These are phyloP conservation scores for Chelidonichthys spinosus DNA, from an alignment of 2,797 vertebrate species.

Conservation along the genomic window DNA sequence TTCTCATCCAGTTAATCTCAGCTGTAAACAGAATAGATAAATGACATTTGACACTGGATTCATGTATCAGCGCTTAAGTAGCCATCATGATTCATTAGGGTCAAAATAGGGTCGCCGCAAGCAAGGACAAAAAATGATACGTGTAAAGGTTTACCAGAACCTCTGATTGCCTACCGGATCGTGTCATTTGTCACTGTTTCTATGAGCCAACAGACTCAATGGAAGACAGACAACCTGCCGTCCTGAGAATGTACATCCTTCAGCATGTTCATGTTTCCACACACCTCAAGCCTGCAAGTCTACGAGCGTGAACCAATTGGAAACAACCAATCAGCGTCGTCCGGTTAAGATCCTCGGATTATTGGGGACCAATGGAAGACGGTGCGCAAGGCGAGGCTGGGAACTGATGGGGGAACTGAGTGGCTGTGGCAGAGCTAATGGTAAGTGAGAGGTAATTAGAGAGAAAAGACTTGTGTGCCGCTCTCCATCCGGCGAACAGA, in stretches of 20 bases:
- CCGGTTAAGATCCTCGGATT: conserved; percentile 30
- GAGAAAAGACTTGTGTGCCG: conserved; percentile 78
- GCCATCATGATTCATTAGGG: conserved; percentile 25
- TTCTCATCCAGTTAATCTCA: conserved; percentile 10
- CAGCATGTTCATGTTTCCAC: conserved; percentile 15
- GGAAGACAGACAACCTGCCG: neutral
- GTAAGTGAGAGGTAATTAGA: conserved; percentile 87
- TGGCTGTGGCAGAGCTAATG: conserved; percentile 80
- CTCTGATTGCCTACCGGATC: neutral
- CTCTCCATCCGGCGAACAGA: conserved; percentile 75
- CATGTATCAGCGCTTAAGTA: conserved; percentile 20
- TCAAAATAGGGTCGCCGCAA: conserved; percentile 29
- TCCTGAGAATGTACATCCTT: conserved; percentile 4
- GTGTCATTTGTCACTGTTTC: neutral
- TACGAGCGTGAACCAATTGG: conserved; percentile 9
- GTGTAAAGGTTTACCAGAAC: neutral
- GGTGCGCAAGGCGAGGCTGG: conserved; percentile 39
- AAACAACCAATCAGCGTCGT: conserved; percentile 44
- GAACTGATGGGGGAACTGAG: conserved; percentile 79
- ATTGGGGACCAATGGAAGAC: conserved; percentile 58
- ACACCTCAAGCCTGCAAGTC: conserved; percentile 9
- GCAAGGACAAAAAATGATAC: conserved; percentile 2
- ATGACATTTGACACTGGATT: conserved; percentile 43
- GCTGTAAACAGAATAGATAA: conserved; percentile 33
- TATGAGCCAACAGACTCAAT: neutral